Conservation (phyloP, 1,140 invertebrate species). For the Riptortus pedestris region DNA sequence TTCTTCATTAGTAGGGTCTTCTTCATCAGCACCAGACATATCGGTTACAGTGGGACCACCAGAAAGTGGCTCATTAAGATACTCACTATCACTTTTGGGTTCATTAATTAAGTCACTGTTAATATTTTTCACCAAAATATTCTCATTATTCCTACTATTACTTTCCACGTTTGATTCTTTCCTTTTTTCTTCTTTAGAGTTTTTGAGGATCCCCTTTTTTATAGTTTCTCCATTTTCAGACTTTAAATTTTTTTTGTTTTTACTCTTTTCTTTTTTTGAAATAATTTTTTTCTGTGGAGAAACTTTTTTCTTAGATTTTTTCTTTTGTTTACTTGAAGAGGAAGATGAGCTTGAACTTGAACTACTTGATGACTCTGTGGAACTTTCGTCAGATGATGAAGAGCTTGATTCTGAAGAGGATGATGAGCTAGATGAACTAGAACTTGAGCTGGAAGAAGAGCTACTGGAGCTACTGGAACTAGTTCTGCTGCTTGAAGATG, state of each 20-base stretch:
- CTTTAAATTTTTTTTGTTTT: slow-evolving; percentile 7
- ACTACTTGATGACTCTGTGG: background rate
- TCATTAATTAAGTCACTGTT: background rate
- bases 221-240: slow-evolving; percentile 2
- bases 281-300: background rate
- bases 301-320: background rate
- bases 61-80: no score
- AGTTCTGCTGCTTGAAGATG: background rate
- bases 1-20: slow-evolving; percentile 7
- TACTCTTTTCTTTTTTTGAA: slow-evolving; percentile 12
- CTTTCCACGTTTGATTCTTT: background rate
- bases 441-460: background rate
- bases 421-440: slow-evolving; percentile 1
- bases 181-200: no score
- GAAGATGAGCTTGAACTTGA: background rate
- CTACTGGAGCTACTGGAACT: background rate
- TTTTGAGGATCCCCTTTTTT: no score
- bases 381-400: background rate
- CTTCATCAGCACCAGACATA: background rate
- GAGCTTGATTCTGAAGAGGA: slow-evolving; percentile 6
- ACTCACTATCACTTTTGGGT: background rate
- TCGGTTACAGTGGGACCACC: no score
- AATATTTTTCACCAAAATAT: background rate
- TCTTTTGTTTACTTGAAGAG: background rate
- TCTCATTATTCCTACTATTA: background rate